These are phyloP conservation scores for Julus scanicus DNA, from an alignment of 2,888 invertebrate species.

Conservation along the genomic window DNA sequence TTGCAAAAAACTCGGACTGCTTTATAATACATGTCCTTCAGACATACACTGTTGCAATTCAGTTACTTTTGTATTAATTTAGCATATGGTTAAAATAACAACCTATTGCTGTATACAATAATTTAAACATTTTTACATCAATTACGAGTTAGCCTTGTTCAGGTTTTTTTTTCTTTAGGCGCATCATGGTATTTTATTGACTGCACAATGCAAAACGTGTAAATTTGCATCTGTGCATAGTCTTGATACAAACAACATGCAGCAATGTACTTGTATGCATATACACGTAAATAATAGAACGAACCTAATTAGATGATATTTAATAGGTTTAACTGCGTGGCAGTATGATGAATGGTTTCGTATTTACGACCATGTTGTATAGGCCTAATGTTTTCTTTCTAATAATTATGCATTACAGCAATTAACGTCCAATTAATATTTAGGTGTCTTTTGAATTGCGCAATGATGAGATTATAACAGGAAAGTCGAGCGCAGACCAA, in stretches of 20 bases:
- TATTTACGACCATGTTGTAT: not conserved
- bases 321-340: not conserved
- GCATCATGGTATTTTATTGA: not conserved
- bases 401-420: not conserved
- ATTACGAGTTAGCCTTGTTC: too few species aligned
- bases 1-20: too few species aligned
- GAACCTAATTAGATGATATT: not conserved
- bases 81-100: too few species aligned
- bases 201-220: not conserved
- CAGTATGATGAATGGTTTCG: not conserved
- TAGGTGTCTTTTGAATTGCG: not conserved
- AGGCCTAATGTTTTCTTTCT: not conserved
- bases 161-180: too few species aligned
- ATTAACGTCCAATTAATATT: constrained; percentile 22
- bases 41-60: too few species aligned
- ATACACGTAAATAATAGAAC: not conserved
- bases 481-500: not conserved
- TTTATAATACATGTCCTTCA: too few species aligned
- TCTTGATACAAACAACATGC: constrained; percentile 13
- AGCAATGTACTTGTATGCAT: not conserved
- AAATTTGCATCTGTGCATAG: not conserved
- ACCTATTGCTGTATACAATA: too few species aligned
- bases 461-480: not conserved
- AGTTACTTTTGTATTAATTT: too few species aligned
- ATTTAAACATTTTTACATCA: too few species aligned